Evolutionary conservation across 2,888 invertebrate species (phyloP).

Genomic region (Alloplasta piceator): DNA sequence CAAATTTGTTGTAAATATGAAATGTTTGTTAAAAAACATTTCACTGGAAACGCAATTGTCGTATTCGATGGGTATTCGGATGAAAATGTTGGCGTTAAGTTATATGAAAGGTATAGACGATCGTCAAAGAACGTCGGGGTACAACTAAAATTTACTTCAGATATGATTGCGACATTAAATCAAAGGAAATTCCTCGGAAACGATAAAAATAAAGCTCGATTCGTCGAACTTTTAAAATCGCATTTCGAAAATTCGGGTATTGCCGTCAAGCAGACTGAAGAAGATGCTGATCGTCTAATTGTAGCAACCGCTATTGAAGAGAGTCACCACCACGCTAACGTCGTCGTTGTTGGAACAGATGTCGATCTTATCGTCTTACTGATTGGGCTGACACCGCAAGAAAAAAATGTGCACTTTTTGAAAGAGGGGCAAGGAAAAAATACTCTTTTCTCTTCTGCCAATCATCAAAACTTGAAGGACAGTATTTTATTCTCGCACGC

Average conservation of each 20-base stretch:
- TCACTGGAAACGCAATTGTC: constrained; percentile 49
- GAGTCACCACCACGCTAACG: too few species aligned
- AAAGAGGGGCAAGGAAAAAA: too few species aligned
- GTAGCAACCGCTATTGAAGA: constrained; percentile 1
- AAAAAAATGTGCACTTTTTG: too few species aligned
- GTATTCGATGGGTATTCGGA: constrained; percentile 68
- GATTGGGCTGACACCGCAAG: not conserved
- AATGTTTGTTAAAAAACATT: constrained; percentile 33
- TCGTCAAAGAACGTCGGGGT: constrained; percentile 50
- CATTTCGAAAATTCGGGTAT: constrained; percentile 49
- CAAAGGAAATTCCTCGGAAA: constrained; percentile 67
- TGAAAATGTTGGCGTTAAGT: constrained; percentile 59
- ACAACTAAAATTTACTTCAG: constrained; percentile 59
- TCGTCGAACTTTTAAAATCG: constrained; percentile 56
- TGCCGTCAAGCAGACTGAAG: not conserved
- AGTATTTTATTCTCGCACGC: too few species aligned
- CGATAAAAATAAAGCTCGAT: constrained; percentile 60
- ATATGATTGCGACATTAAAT: constrained; percentile 51
- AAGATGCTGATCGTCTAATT: not conserved
- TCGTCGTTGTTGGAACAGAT: too few species aligned
- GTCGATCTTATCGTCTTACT: too few species aligned
- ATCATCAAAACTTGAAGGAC: too few species aligned
- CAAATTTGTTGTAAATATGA: constrained; percentile 53
- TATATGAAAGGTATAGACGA: constrained; percentile 62
- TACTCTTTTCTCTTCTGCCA: too few species aligned